These are phyloP conservation scores for Sminthurinus aureus DNA, from an alignment of 2,888 invertebrate genomes.

Conservation along the genomic window DNA sequence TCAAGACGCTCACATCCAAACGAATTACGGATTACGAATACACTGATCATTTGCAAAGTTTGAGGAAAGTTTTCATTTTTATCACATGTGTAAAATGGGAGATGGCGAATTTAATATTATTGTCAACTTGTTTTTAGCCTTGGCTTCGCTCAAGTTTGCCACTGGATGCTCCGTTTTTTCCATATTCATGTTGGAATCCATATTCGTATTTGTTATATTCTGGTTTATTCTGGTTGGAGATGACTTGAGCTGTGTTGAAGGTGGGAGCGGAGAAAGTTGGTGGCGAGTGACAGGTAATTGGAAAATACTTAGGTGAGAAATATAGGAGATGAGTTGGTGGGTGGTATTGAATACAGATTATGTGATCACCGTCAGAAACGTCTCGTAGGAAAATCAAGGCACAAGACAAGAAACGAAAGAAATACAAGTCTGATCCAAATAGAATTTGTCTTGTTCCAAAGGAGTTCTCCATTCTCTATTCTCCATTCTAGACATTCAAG, in stretches of 20 bases:
- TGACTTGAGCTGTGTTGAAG: neutral
- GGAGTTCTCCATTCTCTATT: neutral
- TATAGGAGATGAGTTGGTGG: constrained; percentile 6
- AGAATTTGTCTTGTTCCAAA: constrained; percentile 1
- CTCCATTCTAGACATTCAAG: neutral
- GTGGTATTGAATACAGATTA: constrained; percentile 53
- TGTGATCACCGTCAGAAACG: constrained; percentile 35
- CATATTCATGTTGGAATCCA: too few relatives aligned
- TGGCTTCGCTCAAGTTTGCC: too few relatives aligned
- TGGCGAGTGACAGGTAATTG: constrained; percentile 45
- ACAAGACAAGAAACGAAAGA: neutral
- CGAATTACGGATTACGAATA: neutral
- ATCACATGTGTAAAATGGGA: neutral
- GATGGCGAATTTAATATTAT: neutral
- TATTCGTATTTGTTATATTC: too few relatives aligned
- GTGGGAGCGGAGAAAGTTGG: neutral
- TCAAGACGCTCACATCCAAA: too few relatives aligned
- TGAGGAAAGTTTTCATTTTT: neutral
- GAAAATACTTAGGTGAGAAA: constrained; percentile 42
- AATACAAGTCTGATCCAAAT: neutral
- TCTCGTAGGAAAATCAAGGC: constrained; percentile 1
- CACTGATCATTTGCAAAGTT: neutral
- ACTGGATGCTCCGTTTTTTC: too few relatives aligned
- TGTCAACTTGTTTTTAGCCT: neutral
- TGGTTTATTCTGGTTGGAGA: neutral